Base-by-base conservation (phyloP, 2,797 vertebrate species). In the Hypotaenidia philippensis region DNA sequence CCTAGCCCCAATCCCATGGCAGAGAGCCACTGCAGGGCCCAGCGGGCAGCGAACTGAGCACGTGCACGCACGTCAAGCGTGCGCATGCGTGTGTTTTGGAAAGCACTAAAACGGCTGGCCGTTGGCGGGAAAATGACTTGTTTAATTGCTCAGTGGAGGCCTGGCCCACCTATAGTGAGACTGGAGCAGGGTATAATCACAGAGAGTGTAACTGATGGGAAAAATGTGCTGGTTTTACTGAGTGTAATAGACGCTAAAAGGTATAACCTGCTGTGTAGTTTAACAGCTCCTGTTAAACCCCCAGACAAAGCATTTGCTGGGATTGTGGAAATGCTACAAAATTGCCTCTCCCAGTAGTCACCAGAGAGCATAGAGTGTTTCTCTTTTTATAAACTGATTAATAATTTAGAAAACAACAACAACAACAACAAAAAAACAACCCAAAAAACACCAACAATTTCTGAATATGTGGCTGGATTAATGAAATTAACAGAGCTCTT, bases 241-340 rank as follows among this genome's bases (percentile, higher is more conserved):
- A 92, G 90, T 90, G 87, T 85, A 94, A 96, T 95, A 92, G 96
- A 96, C 68, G 87, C 87, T 96, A 95, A 95, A 94, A 96, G 77
- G 80, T 94, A 84, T 50, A 93, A 95, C 94, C 89, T 90, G 89
- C 93, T 94, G 93, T 56, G 94, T 84, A 74, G 87, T 91, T 96
- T 94, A 96, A 96, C 85, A 88, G 87, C 69, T 93, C 74, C 87
- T 91, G 91, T 96, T 94, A 96, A 97, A 90, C 16, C 36, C 80
- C 60, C 74, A 91, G 91, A 94, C 70, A 93, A 95, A 94, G 85
- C 47, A 7, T 78, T 92, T 95, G 75, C n/a, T 92, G 84, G 82
- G n/a, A 71, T 55, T 81, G 75, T 91, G 63, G 87, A 96, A 96
- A 95, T 90, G 87, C 66, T 93, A 38, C 59, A 50, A 52, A 83